Evolutionary conservation across 2,888 invertebrate genomes (phyloP), one percentile per base, ranked within the genome.

Genomic region (Pedicia rivosa): DNA sequence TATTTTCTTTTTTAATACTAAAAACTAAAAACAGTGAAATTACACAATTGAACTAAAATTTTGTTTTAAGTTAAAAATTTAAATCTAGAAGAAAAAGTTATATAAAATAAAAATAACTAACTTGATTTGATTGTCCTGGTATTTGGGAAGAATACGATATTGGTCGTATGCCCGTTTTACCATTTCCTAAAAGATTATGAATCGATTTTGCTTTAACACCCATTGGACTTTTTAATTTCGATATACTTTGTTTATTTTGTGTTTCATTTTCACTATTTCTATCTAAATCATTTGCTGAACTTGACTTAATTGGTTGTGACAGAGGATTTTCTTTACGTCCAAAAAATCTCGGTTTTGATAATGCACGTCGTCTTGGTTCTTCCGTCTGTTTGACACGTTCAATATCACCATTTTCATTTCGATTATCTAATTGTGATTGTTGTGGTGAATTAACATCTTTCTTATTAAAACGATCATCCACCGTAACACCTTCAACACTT

Each of bases 141-240:
- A n/a, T n/a, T n/a, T n/a, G n/a, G n/a, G n/a, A n/a, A n/a, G n/a
- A n/a, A n/a, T n/a, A n/a, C n/a, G n/a, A n/a, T n/a, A n/a, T n/a
- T n/a, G n/a, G n/a, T n/a, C n/a, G n/a, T n/a, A n/a, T n/a, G n/a
- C n/a, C n/a, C n/a, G n/a, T n/a, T n/a, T n/a, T n/a, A n/a, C n/a
- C n/a, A n/a, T n/a, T n/a, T n/a, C 32, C 51, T 38, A 53, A 50
- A 40, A 61, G 45, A 44, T 60, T 61, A 40, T 59, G 57, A 50
- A 59, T 57, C 15, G 60, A 61, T 41, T 61, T 60, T 5, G 60
- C 57, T 47, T 61, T 61, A 13, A 52, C 53, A 29, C 60, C 60
- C 58, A 61, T 57, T 4, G 60, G 58, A 44, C 58, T 58, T 40
- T 57, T 58, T 3, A 59, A 35, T 25, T 35, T 35, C n/a, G 15